Conservation (phyloP, 1,140 invertebrate species). For the Tetranychus cinnabarinus region DNA sequence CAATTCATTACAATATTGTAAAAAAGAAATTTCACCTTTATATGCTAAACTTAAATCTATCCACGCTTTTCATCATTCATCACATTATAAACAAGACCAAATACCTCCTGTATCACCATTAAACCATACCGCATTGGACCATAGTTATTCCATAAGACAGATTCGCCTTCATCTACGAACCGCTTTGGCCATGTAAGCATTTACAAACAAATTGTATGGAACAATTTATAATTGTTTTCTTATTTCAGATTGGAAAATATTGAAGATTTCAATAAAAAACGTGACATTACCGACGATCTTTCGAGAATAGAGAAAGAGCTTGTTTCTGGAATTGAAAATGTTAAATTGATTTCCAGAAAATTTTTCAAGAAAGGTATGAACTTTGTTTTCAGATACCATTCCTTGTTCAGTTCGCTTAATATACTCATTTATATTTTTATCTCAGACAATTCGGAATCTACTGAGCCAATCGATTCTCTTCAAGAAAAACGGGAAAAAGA, state of each 20-base stretch:
- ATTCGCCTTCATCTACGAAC: not conserved
- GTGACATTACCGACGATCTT: not conserved
- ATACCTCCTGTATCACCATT: not conserved
- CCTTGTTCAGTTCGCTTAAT: not conserved
- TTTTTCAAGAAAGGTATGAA: not conserved
- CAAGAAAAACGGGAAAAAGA: not conserved
- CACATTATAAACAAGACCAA: not conserved
- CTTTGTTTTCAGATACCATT: not conserved
- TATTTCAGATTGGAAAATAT: not conserved
- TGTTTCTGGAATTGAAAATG: not conserved
- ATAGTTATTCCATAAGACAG: not conserved
- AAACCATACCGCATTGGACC: not conserved
- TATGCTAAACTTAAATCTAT: not conserved
- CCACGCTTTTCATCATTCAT: not conserved
- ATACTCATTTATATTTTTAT: not conserved
- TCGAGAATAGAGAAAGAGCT: not conserved
- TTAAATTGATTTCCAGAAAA: not conserved
- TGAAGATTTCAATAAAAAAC: not conserved
- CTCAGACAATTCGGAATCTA: not conserved
- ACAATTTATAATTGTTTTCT: not conserved
- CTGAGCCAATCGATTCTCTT: not conserved
- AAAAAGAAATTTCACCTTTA: not conserved
- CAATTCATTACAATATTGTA: not conserved
- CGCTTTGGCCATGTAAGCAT: not conserved
- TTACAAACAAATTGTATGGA: not conserved